Base-by-base conservation (phyloP, 1,140 invertebrate species). In the Heliothis virescens region DNA sequence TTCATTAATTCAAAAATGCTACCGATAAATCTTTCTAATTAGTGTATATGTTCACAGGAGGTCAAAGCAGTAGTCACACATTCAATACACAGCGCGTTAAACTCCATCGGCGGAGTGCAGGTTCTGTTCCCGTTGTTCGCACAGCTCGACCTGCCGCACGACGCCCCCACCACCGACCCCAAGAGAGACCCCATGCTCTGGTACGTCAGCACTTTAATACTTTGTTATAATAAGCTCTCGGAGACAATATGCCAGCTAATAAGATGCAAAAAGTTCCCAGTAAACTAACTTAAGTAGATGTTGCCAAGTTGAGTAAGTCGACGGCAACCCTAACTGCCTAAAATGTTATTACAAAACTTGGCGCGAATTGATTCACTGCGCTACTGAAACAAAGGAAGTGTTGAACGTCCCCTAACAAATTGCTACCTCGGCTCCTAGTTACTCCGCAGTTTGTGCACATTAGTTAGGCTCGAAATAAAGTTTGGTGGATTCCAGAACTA, bases 31-130 rank as follows among this genome's bases (percentile, higher is more conserved):
- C 5, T 41, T 41, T 41, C 3, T 41, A 41, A 41, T 41, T 41
- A 41, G 5, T 41, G 9, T 48, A 1, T 48, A 5, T 48, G 16
- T 67, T 47, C 50, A 48, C 93, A 99, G 98, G 98, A 99, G 92
- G 99, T 99, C 81, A 99, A 99, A 96, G 98, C 99, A 83, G 98
- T 99, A 80, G 98, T 99, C 88, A 99, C 99, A 76, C 98, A 99
- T 95, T 99, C 99, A 83, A 99, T 99, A 95, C 99, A 99, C 95
- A 99, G 98, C 95, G 99, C 99, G 7, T 96, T 99, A 82, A 99
- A 99, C 95, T 99, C 99, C 50, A 98, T 99, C 89, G 99, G 99
- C 79, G 99, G 99, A 72, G 99, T 99, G 87, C 99, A 99, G 96
- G 98, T 99, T 87, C 95, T 99, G 80, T 99, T 99, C 95, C 99